Evolutionary conservation across 2,888 invertebrate genomes (phyloP).

Genomic region (Melinopterus prodromus): DNA sequence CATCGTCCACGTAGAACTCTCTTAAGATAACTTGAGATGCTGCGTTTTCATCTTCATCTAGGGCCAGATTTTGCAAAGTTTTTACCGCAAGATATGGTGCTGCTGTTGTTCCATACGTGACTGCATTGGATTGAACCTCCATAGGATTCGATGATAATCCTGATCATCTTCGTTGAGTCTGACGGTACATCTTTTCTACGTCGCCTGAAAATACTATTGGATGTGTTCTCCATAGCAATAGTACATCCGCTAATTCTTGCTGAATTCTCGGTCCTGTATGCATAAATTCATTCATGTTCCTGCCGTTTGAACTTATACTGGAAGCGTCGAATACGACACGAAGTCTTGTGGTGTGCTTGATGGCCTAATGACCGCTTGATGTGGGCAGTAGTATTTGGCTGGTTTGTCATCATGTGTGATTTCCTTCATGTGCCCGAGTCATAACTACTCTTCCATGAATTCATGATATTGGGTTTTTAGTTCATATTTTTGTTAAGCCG

Average conservation of each 20-base stretch:
- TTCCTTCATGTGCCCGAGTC: not conserved
- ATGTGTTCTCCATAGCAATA: constrained; percentile 40
- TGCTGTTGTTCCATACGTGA: constrained; percentile 43
- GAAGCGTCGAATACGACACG: not conserved
- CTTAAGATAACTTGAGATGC: constrained; percentile 31
- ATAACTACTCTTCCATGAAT: constrained; percentile 32
- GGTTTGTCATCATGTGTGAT: constrained; percentile 40
- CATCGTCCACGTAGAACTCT: constrained; percentile 41
- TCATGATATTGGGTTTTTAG: constrained; percentile 30
- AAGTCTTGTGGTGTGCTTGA: not conserved
- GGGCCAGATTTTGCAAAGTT: constrained; percentile 41
- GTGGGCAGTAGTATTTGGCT: constrained; percentile 13
- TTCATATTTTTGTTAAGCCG: constrained; percentile 20
- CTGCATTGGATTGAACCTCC: constrained; percentile 36
- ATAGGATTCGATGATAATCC: constrained; percentile 43
- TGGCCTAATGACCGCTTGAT: not conserved
- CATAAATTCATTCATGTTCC: constrained; percentile 36
- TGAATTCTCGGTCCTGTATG: constrained; percentile 40
- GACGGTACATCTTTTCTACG: constrained; percentile 46
- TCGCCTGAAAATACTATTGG: constrained; percentile 42
- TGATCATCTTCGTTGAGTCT: constrained; percentile 37
- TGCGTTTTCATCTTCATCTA: constrained; percentile 26
- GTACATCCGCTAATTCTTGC: constrained; percentile 42
- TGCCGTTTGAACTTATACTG: not conserved
- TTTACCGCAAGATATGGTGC: constrained; percentile 45